A percentile compares a stretch with the other conserved stretches of the same genome.
These are phyloP conservation scores for Acyrthosiphon pisum DNA, from an alignment of 1,140 invertebrate species.

Conservation along the genomic window DNA sequence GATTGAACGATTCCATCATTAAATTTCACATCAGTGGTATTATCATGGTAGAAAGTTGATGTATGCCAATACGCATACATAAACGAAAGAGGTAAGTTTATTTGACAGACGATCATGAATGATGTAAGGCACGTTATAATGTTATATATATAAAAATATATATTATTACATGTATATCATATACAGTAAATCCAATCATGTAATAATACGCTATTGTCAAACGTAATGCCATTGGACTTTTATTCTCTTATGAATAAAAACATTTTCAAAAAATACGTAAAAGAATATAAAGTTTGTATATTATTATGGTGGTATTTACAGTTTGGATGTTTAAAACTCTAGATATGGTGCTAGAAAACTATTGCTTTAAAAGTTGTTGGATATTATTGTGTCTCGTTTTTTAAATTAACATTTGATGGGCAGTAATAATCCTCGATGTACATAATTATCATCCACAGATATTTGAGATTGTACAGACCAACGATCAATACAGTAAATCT, in stretches of 20 bases:
- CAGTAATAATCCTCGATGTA: not conserved
- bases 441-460: not conserved
- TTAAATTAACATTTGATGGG: not conserved
- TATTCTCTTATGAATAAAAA: conserved; percentile 9
- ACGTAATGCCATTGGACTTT: not conserved
- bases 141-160: not conserved
- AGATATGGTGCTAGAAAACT: not conserved
- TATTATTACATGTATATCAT: not conserved
- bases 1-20: conserved; percentile 1
- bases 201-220: conserved; percentile 2
- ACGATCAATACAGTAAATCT: not conserved
- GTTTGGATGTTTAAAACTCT: not conserved
- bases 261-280: not conserved
- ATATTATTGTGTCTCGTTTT: not conserved
- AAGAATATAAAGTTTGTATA: not conserved
- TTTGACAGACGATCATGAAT: not conserved
- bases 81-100: conserved; percentile 11
- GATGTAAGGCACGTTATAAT: not conserved
- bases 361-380: not conserved
- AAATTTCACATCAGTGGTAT: conserved; percentile 12
- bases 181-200: not conserved
- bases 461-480: not conserved
- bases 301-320: not conserved
- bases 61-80: not conserved
- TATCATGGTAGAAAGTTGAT: not conserved